Evolutionary conservation across 1,140 invertebrate species (phyloP), one percentile per base, ranked within the genome.

Genomic region (Caerostris darwini): DNA sequence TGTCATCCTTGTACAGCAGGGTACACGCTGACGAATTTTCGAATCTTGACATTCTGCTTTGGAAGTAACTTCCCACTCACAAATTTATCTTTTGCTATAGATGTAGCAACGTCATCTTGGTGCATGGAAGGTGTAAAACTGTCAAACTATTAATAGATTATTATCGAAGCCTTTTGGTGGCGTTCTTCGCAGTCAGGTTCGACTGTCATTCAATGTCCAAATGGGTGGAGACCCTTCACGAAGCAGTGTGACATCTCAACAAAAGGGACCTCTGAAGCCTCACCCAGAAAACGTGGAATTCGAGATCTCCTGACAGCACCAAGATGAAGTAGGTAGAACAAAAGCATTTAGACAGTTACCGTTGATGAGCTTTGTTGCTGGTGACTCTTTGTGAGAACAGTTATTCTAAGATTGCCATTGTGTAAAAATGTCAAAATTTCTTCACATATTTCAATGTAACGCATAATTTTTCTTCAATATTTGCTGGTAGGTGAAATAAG

Each of bases 121-220:
- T 58, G 57, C 54, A 57, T 85, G 17, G 82, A 85, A 85, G 82
- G 71, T 57, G 82, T 85, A 58, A 85, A 85, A 85, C 54, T 85
- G 82, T 85, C 82, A 85, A 58, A 56, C 57, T 85, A 85, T 85
- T 85, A 77, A 57, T 85, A 85, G 82, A 56, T 57, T 85, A 34
- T 85, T 58, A 57, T 85, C 56, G 82, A 17, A n/a, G 54, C 57
- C 82, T 58, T 58, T 85, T 58, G 82, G 57, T 85, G 82, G 71
- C 54, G 54, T 34, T 85, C 54, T n/a, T 85, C 82, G 19, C 56
- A 85, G 82, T 56, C 82, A 56, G 50, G 82, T 57, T 85, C 82
- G 82, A 85, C 82, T 85, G 82, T 85, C 82, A 85, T 57, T 85
- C 82, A 85, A 19, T n/a, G 54, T 58, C 54, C 82, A 56, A 85